These are phyloP conservation scores for Leucoma salicis DNA, from an alignment of 2,888 invertebrate genomes.

Conservation along the genomic window DNA sequence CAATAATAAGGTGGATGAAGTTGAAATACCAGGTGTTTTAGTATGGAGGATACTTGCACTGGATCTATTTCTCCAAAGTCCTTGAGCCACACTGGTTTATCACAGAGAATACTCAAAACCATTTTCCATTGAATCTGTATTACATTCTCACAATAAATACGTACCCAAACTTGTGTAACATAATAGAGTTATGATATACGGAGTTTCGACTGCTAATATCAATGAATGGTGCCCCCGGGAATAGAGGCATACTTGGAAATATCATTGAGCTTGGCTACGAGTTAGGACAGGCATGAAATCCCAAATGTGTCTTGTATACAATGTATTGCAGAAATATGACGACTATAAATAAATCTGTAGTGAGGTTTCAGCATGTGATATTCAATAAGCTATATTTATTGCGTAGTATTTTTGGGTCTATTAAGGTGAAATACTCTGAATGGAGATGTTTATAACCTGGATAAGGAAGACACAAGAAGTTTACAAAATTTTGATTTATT, in stretches of 20 bases:
- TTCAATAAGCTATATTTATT: no score
- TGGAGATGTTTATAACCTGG: no score
- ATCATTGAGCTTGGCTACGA: conserved; percentile 42
- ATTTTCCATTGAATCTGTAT: conserved; percentile 20
- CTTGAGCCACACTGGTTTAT: no score
- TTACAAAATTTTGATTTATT: no score
- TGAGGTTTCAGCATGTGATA: conserved; percentile 10
- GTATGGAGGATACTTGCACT: no score
- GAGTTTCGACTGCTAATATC: conserved; percentile 52
- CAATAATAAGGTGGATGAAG: no score
- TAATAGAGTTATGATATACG: conserved; percentile 39
- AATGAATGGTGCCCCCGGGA: conserved; percentile 58
- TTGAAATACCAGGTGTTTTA: no score
- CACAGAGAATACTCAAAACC: no score
- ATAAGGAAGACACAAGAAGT: no score
- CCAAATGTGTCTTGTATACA: conserved; percentile 28
- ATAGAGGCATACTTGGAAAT: conserved; percentile 33
- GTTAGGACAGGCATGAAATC: conserved; percentile 31
- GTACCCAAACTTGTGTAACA: conserved; percentile 27
- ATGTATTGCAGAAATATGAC: conserved; percentile 21
- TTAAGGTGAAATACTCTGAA: no score
- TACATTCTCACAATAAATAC: conserved; percentile 23
- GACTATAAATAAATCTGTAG: conserved; percentile 27
- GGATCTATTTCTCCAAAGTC: no score
- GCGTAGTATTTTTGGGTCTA: no score